Percentiles rank a stretch among this genome's conserved stretches.
Conservation (phyloP, 2,113 vertebrate genomes). For the Phyllostomus discolor region DNA sequence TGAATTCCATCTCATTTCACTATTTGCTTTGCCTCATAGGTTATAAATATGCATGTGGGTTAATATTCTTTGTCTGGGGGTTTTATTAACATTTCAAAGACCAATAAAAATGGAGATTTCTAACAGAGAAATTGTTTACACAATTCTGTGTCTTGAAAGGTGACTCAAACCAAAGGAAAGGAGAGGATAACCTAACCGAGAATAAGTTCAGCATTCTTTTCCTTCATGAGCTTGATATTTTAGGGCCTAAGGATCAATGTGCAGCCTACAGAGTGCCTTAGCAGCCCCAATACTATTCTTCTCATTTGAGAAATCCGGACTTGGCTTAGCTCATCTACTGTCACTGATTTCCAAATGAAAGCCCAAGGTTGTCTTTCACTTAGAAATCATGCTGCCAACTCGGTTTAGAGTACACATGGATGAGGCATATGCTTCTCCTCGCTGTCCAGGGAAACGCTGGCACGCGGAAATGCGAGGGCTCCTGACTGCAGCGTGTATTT, state of each 20-base stretch:
- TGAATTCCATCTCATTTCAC: neutral
- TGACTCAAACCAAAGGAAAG: neutral
- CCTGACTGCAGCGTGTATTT: neutral
- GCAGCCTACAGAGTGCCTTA: neutral
- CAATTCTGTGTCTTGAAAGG: neutral
- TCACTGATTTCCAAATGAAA: neutral
- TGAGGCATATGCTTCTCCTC: neutral
- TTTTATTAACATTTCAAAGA: conserved; percentile 22
- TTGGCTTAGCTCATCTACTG: conserved; percentile 41
- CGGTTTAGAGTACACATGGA: neutral
- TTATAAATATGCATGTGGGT: neutral
- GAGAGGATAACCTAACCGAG: neutral
- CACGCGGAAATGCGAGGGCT: neutral
- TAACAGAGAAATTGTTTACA: neutral
- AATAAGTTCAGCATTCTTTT: neutral
- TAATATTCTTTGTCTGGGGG: neutral
- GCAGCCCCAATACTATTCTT: neutral
- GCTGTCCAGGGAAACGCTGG: neutral
- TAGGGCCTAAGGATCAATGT: neutral
- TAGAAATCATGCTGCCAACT: neutral
- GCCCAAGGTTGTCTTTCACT: conserved; percentile 2
- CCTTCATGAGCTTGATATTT: neutral
- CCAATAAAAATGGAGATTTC: neutral
- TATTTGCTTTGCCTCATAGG: neutral
- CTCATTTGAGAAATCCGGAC: neutral